A percentile compares a stretch with the other conserved stretches of the same genome.
Conservation (phyloP, 2,797 vertebrate genomes). For the Selene dorsalis region DNA sequence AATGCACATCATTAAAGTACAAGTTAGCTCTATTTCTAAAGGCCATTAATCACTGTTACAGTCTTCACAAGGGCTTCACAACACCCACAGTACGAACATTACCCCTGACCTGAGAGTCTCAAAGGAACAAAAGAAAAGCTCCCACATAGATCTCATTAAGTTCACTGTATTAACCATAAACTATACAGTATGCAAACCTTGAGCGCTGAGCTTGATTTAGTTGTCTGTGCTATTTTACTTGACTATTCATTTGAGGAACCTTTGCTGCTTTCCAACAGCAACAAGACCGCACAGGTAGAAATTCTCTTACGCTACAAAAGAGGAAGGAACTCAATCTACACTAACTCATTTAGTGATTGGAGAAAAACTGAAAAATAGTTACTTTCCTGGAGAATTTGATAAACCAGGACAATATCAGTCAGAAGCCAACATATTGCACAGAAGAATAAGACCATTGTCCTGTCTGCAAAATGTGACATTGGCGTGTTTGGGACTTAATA, state of each 20-base stretch:
- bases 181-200: not conserved
- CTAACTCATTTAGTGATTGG: not conserved
- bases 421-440: not conserved
- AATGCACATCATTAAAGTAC: slow-evolving; percentile 19
- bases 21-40: slow-evolving; percentile 34
- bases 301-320: slow-evolving; percentile 5
- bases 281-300: slow-evolving; percentile 19
- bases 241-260: slow-evolving; percentile 16
- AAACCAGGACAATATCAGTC: slow-evolving; percentile 15
- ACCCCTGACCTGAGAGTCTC: slow-evolving; percentile 39
- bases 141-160: slow-evolving; percentile 53
- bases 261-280: too few species aligned
- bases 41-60: slow-evolving; percentile 36
- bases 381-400: not conserved
- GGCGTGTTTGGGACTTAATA: not conserved
- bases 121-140: slow-evolving; percentile 20
- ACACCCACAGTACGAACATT: slow-evolving; percentile 30
- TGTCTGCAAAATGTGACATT: not conserved
- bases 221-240: slow-evolving; percentile 9
- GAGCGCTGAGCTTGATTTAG: slow-evolving; percentile 11
- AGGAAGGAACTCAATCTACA: not conserved
- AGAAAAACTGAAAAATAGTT: slow-evolving; percentile 3
- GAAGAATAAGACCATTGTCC: slow-evolving; percentile 7
- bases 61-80: slow-evolving; percentile 28
- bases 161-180: slow-evolving; percentile 21